Evolutionary conservation across 2,113 vertebrate genomes (phyloP).

Genomic region (Glaucidium brasilianum): DNA sequence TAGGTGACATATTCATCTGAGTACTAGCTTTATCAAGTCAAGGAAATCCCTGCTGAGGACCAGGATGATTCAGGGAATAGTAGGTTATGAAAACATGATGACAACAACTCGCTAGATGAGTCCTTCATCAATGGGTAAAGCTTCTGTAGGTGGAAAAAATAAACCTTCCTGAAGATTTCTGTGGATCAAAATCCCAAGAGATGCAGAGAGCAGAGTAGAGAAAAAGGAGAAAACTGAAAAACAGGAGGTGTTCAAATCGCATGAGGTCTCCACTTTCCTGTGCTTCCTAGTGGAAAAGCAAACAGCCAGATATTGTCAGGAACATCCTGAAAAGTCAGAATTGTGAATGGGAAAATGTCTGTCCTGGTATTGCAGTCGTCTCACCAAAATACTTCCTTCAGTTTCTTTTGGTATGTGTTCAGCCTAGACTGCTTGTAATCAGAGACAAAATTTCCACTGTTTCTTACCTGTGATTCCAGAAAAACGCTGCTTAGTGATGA

Average conservation of each 20-base stretch:
- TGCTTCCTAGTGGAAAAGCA: not conserved
- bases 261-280: not conserved
- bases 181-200: not conserved
- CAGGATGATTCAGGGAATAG: not conserved
- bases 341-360: not conserved
- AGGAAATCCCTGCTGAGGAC: not conserved
- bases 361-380: not conserved
- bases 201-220: not conserved
- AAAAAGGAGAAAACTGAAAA: not conserved
- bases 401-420: not conserved
- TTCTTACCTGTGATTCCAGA: not conserved
- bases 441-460: not conserved
- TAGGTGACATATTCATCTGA: not conserved
- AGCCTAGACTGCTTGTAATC: not conserved
- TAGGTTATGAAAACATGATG: not conserved
- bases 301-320: not conserved
- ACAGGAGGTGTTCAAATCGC: not conserved
- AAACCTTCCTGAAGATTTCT: not conserved
- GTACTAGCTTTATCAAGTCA: not conserved
- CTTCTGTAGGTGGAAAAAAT: slow-evolving; percentile 1
- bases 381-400: not conserved
- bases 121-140: not conserved
- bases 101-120: not conserved
- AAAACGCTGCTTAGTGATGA: not conserved
- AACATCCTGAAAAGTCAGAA: not conserved